A percentile compares a stretch with the other conserved stretches of the same genome.
Evolutionary conservation across 1,140 invertebrate genomes (phyloP).

Genomic region (Phymorhynchus buccinoides): DNA sequence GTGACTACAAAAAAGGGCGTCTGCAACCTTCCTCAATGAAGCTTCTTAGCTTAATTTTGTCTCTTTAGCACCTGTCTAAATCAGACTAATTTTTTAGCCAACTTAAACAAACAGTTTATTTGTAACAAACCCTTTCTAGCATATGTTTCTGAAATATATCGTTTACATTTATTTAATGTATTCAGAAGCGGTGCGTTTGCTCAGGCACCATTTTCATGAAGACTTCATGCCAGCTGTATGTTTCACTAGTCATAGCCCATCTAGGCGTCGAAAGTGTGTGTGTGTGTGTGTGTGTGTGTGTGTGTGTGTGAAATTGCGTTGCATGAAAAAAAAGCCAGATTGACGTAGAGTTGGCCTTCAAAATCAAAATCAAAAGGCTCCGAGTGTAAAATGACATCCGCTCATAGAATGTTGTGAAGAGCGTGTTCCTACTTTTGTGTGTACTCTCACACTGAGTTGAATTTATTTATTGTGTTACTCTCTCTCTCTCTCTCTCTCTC

Average conservation of each 20-base stretch:
- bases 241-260: no score
- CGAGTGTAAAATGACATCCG: neutral
- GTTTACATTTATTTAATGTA: conserved; percentile 10
- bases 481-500: conserved; percentile 9
- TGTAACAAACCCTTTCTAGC: neutral
- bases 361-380: no score
- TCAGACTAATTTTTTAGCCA: neutral
- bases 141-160: neutral
- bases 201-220: no score
- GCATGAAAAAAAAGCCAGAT: no score
- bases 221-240: no score
- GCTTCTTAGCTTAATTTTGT: neutral
- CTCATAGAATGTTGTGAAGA: neutral
- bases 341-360: no score
- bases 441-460: no score
- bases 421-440: neutral
- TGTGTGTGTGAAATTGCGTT: no score
- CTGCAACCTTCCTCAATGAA: neutral
- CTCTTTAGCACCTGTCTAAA: conserved; percentile 4
- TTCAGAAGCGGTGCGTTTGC: neutral
- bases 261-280: no score
- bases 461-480: neutral
- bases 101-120: neutral
- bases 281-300: no score
- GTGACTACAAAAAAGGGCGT: neutral